Base-by-base conservation (phyloP, 2,113 vertebrate genomes). In the Gulo gulo region DNA sequence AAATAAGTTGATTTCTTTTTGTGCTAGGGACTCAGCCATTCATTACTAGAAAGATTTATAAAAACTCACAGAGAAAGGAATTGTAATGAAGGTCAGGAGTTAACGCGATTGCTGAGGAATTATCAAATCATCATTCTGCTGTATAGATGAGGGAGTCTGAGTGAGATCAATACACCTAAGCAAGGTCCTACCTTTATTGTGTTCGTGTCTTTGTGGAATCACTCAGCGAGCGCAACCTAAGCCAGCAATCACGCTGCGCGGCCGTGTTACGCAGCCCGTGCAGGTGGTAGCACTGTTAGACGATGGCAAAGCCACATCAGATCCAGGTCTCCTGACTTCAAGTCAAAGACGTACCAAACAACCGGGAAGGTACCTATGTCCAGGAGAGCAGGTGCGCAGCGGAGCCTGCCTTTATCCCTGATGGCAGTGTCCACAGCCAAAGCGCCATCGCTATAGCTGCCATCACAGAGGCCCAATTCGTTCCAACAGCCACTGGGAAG, bases 401-500 rank as follows among this genome's bases (percentile, higher is more conserved):
- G 11, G 61, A 81, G 45, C 45, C 31, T 3, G 16, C 36, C 47
- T 9, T 63, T 20, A 45, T 29, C 73, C 15, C 2, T 4, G 36
- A n/a, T 2, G 31, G 34, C 34, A 13, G 34, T 1, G 24, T 69
- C 18, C 34, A 13, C 2, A 0, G 88, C 81, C 39, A 9, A 55
- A 52, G 52, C 21, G 1, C 3, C 61, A 12, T 42, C 3, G 1
- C n/a, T 12, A 3, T 0, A 31, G 45, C n/a, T 0, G 0, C 52
- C n/a, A 1, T 81, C 15, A 20, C 34, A 4, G 85, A 36, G 11
- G 52, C 65, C 65, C 36, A 9, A 67, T 45, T 26, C 16, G 50
- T 50, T 69, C 81, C 12, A 9, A 36, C 39, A 24, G 18, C 36
- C 34, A 15, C 4, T 23, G 36, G 23, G 7, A 61, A 31, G 65